Percentiles rank a stretch among this genome's conserved stretches.
Evolutionary conservation across 2,888 invertebrate species (phyloP).

Genomic region (Lithophane ornitopus): DNA sequence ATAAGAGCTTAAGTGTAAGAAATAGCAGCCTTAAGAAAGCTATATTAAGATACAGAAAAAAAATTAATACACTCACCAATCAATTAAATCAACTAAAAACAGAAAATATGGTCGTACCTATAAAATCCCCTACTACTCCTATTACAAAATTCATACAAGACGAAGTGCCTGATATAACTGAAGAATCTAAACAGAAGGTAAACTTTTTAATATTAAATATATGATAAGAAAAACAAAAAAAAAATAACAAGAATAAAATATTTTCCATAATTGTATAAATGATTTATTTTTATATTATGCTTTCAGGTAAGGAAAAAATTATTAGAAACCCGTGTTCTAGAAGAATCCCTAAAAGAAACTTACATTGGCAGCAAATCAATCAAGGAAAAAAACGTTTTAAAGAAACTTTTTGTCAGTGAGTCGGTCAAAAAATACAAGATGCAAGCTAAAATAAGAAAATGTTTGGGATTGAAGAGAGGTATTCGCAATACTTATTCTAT

Average conservation of each 20-base stretch:
- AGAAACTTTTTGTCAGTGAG: conserved; percentile 24
- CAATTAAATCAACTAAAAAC: conserved; percentile 4
- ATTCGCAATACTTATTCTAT: conserved; percentile 20
- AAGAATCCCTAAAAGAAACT: conserved; percentile 3
- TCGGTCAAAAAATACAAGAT: conserved; percentile 26
- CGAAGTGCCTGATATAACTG: conserved; percentile 5
- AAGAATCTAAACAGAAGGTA: conserved; percentile 4
- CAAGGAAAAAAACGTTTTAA: conserved; percentile 10
- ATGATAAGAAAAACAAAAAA: no score
- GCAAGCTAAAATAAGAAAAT: conserved; percentile 17
- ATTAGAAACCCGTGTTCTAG: conserved; percentile 4
- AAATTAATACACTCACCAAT: conserved; percentile 2
- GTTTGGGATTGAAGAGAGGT: conserved; percentile 24
- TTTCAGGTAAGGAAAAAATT: neutral
- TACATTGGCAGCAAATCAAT: neutral
- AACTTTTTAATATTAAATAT: neutral
- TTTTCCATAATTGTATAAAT: no score
- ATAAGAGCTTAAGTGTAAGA: conserved; percentile 3
- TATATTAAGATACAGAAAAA: conserved; percentile 12
- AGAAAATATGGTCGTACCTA: neutral
- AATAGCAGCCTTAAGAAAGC: conserved; percentile 11
- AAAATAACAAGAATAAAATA: no score
- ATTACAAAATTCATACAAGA: conserved; percentile 3
- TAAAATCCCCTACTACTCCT: neutral
- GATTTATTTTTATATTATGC: no score